Evolutionary conservation across 92 coral and sea anemone genomes (phyloP).

Genomic region (Meandrina meandrites): DNA sequence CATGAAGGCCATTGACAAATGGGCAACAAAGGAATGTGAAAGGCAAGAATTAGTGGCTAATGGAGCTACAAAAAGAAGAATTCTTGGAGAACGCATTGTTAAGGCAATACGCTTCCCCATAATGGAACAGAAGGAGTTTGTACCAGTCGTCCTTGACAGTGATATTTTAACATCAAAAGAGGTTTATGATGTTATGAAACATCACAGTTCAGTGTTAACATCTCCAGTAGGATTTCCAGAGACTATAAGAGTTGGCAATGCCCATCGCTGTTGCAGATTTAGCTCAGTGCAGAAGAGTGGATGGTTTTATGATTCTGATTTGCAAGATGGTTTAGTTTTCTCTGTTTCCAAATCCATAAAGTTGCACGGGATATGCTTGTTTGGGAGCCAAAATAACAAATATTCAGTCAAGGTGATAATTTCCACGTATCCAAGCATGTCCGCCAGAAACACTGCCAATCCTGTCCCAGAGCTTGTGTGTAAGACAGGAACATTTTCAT

Average conservation of each 20-base stretch:
- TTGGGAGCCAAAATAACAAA: conserved; percentile 7
- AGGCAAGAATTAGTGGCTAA: conserved; percentile 4
- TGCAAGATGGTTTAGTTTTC: conserved; percentile 18
- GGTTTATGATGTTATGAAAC: background rate
- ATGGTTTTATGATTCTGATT: conserved; percentile 14
- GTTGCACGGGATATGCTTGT: conserved; percentile 8
- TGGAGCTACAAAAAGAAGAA: conserved; percentile 16
- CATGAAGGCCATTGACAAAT: conserved; percentile 39
- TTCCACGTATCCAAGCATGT: background rate
- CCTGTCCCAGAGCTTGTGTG: background rate
- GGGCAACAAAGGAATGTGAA: conserved; percentile 37
- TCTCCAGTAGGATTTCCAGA: conserved; percentile 5
- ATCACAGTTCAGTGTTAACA: background rate
- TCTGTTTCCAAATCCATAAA: conserved; percentile 22
- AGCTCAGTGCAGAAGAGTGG: conserved; percentile 10
- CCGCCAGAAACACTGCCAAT: background rate
- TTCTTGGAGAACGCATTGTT: conserved; percentile 12
- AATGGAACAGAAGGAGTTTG: conserved; percentile 24
- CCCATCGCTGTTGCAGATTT: conserved; percentile 8
- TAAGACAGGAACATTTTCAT: conserved; percentile 7
- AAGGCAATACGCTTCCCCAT: conserved; percentile 16
- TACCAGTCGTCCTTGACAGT: conserved; percentile 7
- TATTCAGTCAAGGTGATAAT: conserved; percentile 3
- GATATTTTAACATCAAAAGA: conserved; percentile 8
- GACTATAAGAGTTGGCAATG: conserved; percentile 13